A percentile compares a stretch with the other conserved stretches of the same genome.
These are phyloP conservation scores for Marronus borbonicus DNA, from an alignment of 2,888 invertebrate genomes.

Conservation along the genomic window DNA sequence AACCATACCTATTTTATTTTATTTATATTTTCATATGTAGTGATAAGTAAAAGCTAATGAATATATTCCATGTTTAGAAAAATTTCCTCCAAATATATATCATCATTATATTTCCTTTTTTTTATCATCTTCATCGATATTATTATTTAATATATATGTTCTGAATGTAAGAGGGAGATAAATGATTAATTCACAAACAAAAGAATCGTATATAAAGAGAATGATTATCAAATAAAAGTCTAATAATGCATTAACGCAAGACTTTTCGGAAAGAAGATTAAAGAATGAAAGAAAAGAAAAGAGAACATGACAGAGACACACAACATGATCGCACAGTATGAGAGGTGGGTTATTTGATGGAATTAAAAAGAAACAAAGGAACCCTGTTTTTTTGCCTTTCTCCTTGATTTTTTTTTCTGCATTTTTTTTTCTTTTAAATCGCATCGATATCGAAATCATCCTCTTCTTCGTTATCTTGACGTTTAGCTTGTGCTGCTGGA, in stretches of 20 bases:
- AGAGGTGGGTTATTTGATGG: conserved; percentile 20
- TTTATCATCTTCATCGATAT: conserved; percentile 17
- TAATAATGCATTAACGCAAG: conserved; percentile 35
- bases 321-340: conserved; percentile 21
- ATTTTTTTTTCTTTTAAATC: conserved; percentile 75
- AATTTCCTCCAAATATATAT: conserved; percentile 48
- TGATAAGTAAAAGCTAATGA: conserved; percentile 57
- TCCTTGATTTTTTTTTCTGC: not conserved
- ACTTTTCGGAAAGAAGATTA: conserved; percentile 34
- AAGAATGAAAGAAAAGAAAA: conserved; percentile 14
- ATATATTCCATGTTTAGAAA: conserved; percentile 51
- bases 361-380: conserved; percentile 43
- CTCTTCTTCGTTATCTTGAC: conserved; percentile 80
- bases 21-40: conserved; percentile 53
- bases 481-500: conserved; percentile 70
- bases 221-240: conserved; percentile 32
- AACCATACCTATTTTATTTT: conserved; percentile 54
- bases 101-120: conserved; percentile 41
- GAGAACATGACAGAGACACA: conserved; percentile 26
- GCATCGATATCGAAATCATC: conserved; percentile 96
- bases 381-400: conserved; percentile 38
- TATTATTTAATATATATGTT: conserved; percentile 20
- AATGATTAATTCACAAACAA: conserved; percentile 48
- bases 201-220: conserved; percentile 19
- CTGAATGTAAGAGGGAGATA: conserved; percentile 13